Percentiles rank a stretch among this genome's conserved stretches.
Conservation (phyloP, 2,797 vertebrate genomes). For the Melanogrammus aeglefinus region DNA sequence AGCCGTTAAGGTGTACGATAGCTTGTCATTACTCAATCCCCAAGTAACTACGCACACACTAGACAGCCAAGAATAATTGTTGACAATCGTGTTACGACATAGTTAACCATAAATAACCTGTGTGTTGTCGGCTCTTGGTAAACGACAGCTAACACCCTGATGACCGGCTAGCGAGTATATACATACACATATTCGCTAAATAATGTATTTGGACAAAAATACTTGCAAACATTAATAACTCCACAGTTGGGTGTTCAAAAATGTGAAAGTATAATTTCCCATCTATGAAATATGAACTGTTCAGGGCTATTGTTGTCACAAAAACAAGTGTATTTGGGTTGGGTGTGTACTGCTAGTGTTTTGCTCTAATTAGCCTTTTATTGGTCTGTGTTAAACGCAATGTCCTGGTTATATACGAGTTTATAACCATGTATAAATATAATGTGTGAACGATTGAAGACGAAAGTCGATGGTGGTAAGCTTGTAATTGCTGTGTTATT, state of each 20-base stretch:
- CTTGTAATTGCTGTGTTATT: not conserved
- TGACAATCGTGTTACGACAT: not conserved
- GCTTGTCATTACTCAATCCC: not conserved
- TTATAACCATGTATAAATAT: not conserved
- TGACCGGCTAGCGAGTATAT: not conserved
- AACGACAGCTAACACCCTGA: not conserved
- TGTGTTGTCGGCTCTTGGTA: not conserved
- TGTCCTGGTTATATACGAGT: not conserved
- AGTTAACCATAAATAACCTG: not conserved
- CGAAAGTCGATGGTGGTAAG: not conserved
- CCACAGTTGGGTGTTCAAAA: not conserved
- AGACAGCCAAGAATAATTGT: not conserved
- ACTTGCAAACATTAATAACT: not conserved
- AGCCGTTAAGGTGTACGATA: not conserved
- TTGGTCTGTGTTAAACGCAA: not conserved
- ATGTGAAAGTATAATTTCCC: not conserved
- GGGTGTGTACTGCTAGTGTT: slow-evolving; percentile 7
- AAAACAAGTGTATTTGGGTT: not conserved
- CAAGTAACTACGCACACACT: not conserved
- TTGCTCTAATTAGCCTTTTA: not conserved
- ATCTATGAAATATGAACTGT: not conserved
- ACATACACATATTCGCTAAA: not conserved
- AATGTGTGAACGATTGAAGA: not conserved
- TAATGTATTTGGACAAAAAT: not conserved
- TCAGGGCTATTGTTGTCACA: not conserved